Base-by-base conservation (phyloP, 1,140 invertebrate species). In the Nymphalis io region DNA sequence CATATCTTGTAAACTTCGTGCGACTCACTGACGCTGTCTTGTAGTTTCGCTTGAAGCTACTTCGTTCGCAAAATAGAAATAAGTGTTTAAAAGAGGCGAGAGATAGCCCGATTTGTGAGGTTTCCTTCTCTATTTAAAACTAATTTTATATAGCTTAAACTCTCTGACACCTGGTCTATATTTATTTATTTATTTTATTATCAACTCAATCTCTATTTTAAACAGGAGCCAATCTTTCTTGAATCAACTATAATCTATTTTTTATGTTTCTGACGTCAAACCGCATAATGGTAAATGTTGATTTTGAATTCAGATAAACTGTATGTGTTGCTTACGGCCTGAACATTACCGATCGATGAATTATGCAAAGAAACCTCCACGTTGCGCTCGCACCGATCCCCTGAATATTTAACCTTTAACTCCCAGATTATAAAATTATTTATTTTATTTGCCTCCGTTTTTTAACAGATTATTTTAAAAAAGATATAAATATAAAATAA, bases 341-440 rank as follows among this genome's bases (percentile, higher is more conserved):
- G 59, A 71, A 46, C 72, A 74, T 68, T 74, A 73, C 59, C 74
- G 73, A 83, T 85, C 79, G 77, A 87, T 88, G 83, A 85, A 89
- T 90, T 80, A 90, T 89, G 82, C 78, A 90, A 80, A 80, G 78
- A 74, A 55, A 70, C 72, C 67, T 74, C 74, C 63, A 62, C 76
- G 72, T 63, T 74, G 67, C 62, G 68, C 75, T 68, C 66, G 79
- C 75, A 65, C 68, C 74, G 72, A 74, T 75, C 73, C 44, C 27
- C 75, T 79, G 85, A 77, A 87, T 86, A 73, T 85, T 89, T 86
- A 87, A 90, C 79, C 84, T 87, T 75, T 77, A 73, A 77, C 78
- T 82, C 77, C 73, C 48, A 33, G 79, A 79, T 76, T 83, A 78
- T 80, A 79, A 69, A 74, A 69, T 72, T 61, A 61, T 69, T 75